Evolutionary conservation across 1,140 invertebrate genomes (phyloP).

Genomic region (Thaumetopoea pityocampa): DNA sequence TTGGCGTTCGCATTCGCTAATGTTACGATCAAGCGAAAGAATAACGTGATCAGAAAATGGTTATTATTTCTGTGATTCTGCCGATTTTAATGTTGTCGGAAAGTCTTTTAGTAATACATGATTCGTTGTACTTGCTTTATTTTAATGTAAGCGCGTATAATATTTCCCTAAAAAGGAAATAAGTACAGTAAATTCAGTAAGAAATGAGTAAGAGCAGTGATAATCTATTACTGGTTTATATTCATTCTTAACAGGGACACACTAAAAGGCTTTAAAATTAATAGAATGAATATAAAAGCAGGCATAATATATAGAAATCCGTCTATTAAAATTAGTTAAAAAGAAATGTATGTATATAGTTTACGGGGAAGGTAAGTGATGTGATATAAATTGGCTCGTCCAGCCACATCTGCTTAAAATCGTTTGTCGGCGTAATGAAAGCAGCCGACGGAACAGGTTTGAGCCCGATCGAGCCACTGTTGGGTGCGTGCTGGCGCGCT

Average conservation of each 20-base stretch:
- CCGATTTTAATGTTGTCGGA: neutral
- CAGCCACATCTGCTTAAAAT: constrained; percentile 9
- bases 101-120: too few species aligned
- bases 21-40: constrained; percentile 13
- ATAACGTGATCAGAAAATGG: constrained; percentile 14
- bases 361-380: constrained; percentile 5
- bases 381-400: constrained; percentile 9
- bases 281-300: too few species aligned
- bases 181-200: too few species aligned
- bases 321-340: too few species aligned
- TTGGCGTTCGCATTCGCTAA: constrained; percentile 11
- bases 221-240: too few species aligned
- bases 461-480: constrained; percentile 1
- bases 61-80: constrained; percentile 1
- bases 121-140: too few species aligned
- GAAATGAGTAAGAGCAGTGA: too few species aligned
- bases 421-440: constrained; percentile 9
- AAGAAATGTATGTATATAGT: too few species aligned
- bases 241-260: neutral
- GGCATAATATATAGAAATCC: too few species aligned
- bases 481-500: constrained; percentile 1
- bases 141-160: too few species aligned
- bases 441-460: constrained; percentile 10
- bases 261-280: neutral
- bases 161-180: too few species aligned